Base-by-base conservation (phyloP, 2,113 vertebrate genomes). In the Cettia cetti region DNA sequence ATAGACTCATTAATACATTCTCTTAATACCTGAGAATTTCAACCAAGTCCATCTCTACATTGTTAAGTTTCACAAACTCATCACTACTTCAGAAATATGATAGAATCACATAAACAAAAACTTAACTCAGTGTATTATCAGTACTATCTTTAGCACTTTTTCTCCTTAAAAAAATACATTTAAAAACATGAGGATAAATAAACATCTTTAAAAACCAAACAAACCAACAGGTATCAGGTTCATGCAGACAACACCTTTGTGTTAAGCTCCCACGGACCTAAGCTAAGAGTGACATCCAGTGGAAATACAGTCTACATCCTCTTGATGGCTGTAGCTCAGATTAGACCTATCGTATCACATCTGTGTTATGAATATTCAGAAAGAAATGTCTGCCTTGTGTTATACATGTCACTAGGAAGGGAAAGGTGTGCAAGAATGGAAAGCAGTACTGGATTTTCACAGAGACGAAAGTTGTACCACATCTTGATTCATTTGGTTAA, bases 201-300 rank as follows among this genome's bases (percentile, higher is more conserved):
- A 92, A 44, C 9, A 12, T 45, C 21, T 60, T 83, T 9, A 11
- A 65, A 52, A 72, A 75, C 13, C 56, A 54, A 42, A 22, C 22
- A 37, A 39, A 9, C 10, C 21, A 71, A 42, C 33, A 39, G 21
- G 10, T 53, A 15, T n/a, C 10, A 22, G 10, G 24, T 15, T 77
- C 81, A 37, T 42, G 19, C 17, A 90, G 49, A 47, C 21, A 57
- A 16, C 2, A 6, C 22, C 49, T 74, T n/a, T 54, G 22, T 39
- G 26, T 49, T 57, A 40, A 47, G 10, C 37, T 83, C 56, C 52
- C 37, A 37, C 54, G 93, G 68, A 66, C 15, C 52, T 76, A 89
- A 95, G 89, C 80, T 70, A 70, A 97, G 80, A 85, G 96, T 94
- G 97, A 96, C 96, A 96, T 93, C 97, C 95, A 96, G 97, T 97